These are phyloP conservation scores for Acipenser transmontanus DNA, from an alignment of 2,797 vertebrate genomes.

Conservation along the genomic window DNA sequence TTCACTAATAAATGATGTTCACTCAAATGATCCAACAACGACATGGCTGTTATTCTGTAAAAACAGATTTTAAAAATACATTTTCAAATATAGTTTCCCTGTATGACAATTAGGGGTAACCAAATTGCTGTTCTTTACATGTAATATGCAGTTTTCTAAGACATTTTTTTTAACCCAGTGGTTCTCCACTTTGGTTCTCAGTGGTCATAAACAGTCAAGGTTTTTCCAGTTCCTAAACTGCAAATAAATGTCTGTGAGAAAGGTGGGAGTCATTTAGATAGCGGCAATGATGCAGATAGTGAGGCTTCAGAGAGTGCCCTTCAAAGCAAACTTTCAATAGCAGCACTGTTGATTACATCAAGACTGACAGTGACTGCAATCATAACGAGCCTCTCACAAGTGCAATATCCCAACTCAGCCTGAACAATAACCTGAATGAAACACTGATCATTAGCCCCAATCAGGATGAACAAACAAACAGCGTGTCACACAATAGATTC, in stretches of 20 bases:
- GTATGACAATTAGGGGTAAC: no score
- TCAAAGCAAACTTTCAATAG: conserved; percentile 26
- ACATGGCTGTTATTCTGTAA: neutral
- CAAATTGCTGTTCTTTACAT: no score
- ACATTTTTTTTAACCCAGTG: no score
- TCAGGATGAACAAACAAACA: conserved; percentile 46
- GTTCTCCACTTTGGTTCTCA: no score
- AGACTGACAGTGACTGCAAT: neutral
- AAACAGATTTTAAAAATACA: neutral
- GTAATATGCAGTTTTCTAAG: no score
- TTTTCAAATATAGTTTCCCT: no score
- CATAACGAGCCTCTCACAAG: conserved; percentile 58
- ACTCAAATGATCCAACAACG: neutral
- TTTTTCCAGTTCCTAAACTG: no score
- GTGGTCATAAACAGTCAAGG: no score
- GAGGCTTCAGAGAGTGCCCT: conserved; percentile 82
- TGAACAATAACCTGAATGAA: conserved; percentile 51
- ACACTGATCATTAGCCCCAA: conserved; percentile 28
- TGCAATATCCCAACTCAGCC: conserved; percentile 68
- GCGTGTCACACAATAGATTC: conserved; percentile 36
- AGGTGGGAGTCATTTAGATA: conserved; percentile 73
- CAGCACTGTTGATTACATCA: conserved; percentile 1
- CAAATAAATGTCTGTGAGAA: conserved; percentile 76
- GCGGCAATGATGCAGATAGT: conserved; percentile 88
- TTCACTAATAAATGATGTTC: no score